Percentiles rank a stretch among this genome's conserved stretches.
Evolutionary conservation across 2,888 invertebrate species (phyloP).

Genomic region (Stictocephala bisonia): DNA sequence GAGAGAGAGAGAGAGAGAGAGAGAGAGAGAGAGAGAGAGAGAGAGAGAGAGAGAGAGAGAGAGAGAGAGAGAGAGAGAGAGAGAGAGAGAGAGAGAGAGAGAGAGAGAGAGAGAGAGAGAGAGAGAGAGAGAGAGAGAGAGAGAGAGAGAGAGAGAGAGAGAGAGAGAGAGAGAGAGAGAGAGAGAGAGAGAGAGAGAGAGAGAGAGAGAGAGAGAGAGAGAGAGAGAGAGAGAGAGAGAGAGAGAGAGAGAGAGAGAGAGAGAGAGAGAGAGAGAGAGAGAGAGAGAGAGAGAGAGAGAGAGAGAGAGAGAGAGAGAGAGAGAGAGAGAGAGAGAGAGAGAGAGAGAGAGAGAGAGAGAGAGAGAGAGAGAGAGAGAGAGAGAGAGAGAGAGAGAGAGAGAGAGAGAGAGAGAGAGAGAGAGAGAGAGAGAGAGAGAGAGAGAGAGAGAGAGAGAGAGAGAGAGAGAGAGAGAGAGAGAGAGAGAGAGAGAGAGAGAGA

Average conservation of each 20-base stretch:
- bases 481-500: slow-evolving; percentile 13
- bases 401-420: slow-evolving; percentile 4
- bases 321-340: background rate
- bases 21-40: slow-evolving; percentile 6
- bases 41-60: slow-evolving; percentile 13
- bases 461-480: slow-evolving; percentile 9
- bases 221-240: background rate
- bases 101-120: slow-evolving; percentile 9
- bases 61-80: slow-evolving; percentile 9
- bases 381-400: slow-evolving; percentile 2
- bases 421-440: slow-evolving; percentile 6
- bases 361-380: background rate
- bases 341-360: background rate
- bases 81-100: slow-evolving; percentile 13
- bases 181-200: slow-evolving; percentile 9
- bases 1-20: slow-evolving; percentile 6
- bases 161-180: slow-evolving; percentile 9
- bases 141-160: slow-evolving; percentile 13
- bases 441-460: slow-evolving; percentile 9
- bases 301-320: slow-evolving; percentile 9
- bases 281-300: slow-evolving; percentile 13
- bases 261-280: background rate
- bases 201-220: slow-evolving; percentile 13
- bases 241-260: slow-evolving; percentile 6
- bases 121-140: slow-evolving; percentile 9